These are phyloP conservation scores for Mimas tiliae DNA, from an alignment of 2,888 invertebrate genomes.

Conservation along the genomic window DNA sequence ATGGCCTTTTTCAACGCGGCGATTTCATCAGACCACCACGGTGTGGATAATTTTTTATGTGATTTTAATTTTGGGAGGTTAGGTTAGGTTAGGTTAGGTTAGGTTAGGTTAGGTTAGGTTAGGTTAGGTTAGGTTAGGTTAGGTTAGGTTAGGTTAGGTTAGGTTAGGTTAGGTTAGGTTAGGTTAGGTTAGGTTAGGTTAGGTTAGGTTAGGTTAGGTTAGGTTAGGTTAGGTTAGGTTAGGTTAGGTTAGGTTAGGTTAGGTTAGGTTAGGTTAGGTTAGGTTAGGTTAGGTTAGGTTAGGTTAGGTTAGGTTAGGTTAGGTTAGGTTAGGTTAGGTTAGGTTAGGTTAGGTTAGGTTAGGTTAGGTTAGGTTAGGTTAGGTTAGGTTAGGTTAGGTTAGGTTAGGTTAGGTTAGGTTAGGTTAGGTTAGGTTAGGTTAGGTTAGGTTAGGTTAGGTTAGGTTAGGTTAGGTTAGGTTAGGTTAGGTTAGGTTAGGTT, in stretches of 20 bases:
- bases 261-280: slow-evolving; percentile 26
- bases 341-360: slow-evolving; percentile 33
- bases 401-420: slow-evolving; percentile 31
- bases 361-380: slow-evolving; percentile 33
- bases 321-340: slow-evolving; percentile 34
- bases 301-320: slow-evolving; percentile 32
- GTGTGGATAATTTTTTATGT: no score
- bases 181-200: slow-evolving; percentile 5
- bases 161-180: slow-evolving; percentile 12
- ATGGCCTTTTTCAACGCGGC: no score
- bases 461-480: slow-evolving; percentile 33
- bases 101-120: neutral
- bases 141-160: slow-evolving; percentile 12
- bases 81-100: slow-evolving; percentile 29
- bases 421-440: slow-evolving; percentile 33
- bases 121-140: neutral
- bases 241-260: slow-evolving; percentile 25
- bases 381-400: slow-evolving; percentile 33
- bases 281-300: slow-evolving; percentile 32
- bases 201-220: slow-evolving; percentile 11
- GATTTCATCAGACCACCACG: no score
- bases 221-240: slow-evolving; percentile 23
- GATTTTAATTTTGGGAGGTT: no score
- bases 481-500: slow-evolving; percentile 34
- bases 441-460: slow-evolving; percentile 34